These are phyloP conservation scores for Arvicanthis niloticus DNA, from an alignment of 2,113 vertebrate genomes.

Conservation along the genomic window DNA sequence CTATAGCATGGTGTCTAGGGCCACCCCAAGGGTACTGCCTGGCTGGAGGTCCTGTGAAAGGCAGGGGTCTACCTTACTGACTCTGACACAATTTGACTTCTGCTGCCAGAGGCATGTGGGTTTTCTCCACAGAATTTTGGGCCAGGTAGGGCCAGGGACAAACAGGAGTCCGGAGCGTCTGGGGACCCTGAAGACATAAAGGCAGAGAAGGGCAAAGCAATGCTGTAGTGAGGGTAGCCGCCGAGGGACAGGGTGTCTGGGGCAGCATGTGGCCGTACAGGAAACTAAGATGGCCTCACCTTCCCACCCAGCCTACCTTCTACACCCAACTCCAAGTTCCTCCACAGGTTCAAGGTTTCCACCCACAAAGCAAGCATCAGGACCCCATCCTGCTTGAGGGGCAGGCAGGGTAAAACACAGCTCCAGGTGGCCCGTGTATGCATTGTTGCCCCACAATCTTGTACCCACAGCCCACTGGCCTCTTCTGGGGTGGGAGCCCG, in stretches of 20 bases:
- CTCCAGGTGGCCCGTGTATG: not conserved
- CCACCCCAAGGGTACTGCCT: not conserved
- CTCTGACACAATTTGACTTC: not conserved
- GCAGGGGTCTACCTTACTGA: not conserved
- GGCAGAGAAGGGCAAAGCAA: not conserved
- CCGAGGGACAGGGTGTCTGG: not conserved
- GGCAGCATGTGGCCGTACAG: not conserved
- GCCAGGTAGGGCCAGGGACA: not conserved
- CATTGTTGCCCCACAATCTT: not conserved
- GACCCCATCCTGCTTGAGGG: not conserved
- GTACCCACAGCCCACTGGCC: not conserved
- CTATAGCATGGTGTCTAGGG: not conserved
- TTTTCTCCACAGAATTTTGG: not conserved
- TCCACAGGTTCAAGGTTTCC: not conserved
- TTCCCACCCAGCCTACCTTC: not conserved
- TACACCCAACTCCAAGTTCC: not conserved
- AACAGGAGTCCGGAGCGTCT: not conserved
- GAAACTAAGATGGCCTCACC: not conserved
- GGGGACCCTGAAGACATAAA: not conserved
- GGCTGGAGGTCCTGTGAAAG: not conserved
- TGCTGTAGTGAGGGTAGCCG: rapidly evolving
- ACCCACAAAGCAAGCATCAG: not conserved
- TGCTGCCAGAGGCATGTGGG: not conserved
- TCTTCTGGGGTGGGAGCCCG: not conserved
- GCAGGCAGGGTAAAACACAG: not conserved